Base-by-base conservation (phyloP, 2,797 vertebrate species). In the Propithecus deckenii region DNA sequence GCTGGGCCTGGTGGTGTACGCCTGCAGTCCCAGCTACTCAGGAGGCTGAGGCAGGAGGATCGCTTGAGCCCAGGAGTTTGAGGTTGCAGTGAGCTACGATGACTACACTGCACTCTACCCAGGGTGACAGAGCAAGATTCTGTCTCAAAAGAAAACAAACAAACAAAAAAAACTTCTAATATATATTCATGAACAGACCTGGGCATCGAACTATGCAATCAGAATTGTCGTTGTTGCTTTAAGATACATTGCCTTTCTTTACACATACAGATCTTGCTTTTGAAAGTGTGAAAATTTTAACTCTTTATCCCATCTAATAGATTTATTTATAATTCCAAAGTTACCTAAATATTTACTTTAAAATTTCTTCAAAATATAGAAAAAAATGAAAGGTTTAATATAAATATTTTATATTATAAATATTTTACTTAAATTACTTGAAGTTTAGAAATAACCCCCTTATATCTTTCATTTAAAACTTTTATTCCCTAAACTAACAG, bases 391-490 rank as follows among this genome's bases (percentile, higher is more conserved):
- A 43, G 13, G 0, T 55, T 88, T 89, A 52, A 41, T 76, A 30
- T 35, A 50, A 78, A 52, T 46, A 17, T 50, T 50, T 17, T 48
- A 63, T 50, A 32, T 59, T 22, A 30, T 52, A 79, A 80, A 80
- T 65, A 23, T 25, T 52, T 86, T n/a, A 30, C 67, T 92, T 86
- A 69, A 81, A 35, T 57, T 83, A 55, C 11, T 72, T 83, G 23
- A 50, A 78, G 4, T 52, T 93, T 80, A 74, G 28, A 91, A 81
- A 74, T 30, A 38, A 0, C 3, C 10, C 1, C 0, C 7, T 93
- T 89, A 12, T 32, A 69, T 25, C 84, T 91, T 86, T 28, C 93
- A 22, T 74, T 91, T 41, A 74, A 85, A 79, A 30, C 1, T 59
- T 71, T 5, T 0, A 38, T 74, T 63, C 23, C 32, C 25, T 63